phyloP scores from a whole-genome alignment of 1,140 invertebrate species.

The Palaemon carinicauda region DNA sequence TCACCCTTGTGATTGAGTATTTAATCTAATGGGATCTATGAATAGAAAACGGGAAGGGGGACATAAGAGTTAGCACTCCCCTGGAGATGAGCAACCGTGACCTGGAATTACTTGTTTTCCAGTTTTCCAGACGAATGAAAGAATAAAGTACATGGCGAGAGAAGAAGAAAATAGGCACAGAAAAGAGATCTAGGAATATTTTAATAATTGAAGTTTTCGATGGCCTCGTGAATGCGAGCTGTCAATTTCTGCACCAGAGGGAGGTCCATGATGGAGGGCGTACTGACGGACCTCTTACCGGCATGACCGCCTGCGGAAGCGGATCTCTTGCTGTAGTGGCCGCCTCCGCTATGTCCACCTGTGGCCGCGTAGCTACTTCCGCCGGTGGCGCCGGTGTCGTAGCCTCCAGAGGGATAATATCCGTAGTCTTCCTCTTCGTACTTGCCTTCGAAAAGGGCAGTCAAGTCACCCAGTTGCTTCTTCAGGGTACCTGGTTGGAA shows the following conservation, averaged over 20 bases:
- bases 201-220: constrained; percentile 26
- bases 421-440: constrained; percentile 31
- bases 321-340: constrained; percentile 30
- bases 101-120: too few relatives aligned
- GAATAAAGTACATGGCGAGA: background rate
- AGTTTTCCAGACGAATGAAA: too few relatives aligned
- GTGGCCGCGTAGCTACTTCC: constrained; percentile 10
- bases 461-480: background rate
- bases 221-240: constrained; percentile 11
- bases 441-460: background rate
- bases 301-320: background rate
- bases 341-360: background rate
- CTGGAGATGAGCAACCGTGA: too few relatives aligned
- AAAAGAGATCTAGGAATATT: background rate
- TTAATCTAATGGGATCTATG: too few relatives aligned
- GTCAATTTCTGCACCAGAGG: constrained; percentile 33
- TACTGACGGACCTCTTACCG: constrained; percentile 16
- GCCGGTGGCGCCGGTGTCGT: background rate
- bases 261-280: constrained; percentile 28
- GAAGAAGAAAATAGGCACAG: background rate
- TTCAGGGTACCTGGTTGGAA: background rate
- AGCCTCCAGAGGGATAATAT: background rate
- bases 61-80: too few relatives aligned
- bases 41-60: too few relatives aligned
- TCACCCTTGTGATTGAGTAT: too few relatives aligned